Evolutionary conservation across 2,113 vertebrate genomes (phyloP).

Genomic region (Saguinus midas): DNA sequence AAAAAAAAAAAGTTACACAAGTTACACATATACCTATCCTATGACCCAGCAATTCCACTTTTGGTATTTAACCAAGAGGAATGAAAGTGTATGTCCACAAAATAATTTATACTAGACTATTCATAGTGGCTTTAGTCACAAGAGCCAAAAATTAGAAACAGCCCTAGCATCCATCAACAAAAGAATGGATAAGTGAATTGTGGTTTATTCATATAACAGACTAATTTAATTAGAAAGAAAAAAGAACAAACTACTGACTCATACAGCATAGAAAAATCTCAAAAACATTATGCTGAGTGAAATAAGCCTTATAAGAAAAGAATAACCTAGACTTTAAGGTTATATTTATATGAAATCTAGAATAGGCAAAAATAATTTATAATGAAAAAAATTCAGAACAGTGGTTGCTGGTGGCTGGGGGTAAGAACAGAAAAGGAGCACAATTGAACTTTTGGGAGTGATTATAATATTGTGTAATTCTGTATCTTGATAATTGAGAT

Average conservation of each 20-base stretch:
- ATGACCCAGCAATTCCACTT: neutral
- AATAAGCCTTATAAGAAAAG: neutral
- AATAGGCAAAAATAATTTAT: neutral
- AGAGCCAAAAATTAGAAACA: neutral
- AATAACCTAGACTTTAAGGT: neutral
- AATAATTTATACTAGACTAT: neutral
- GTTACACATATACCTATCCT: neutral
- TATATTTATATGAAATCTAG: neutral
- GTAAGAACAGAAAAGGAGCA: neutral
- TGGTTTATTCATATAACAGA: neutral
- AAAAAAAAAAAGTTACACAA: conserved; percentile 4
- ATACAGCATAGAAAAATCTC: neutral
- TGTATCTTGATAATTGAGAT: neutral
- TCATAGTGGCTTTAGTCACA: neutral
- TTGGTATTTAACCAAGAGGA: neutral
- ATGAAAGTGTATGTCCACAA: neutral
- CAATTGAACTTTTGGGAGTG: neutral
- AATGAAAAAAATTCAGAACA: neutral
- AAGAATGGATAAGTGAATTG: neutral
- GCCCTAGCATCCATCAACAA: neutral
- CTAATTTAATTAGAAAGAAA: neutral
- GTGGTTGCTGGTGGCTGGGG: neutral
- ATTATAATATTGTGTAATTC: neutral
- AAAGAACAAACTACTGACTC: neutral
- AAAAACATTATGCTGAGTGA: neutral